These are phyloP conservation scores for Bellardia pandia DNA, from an alignment of 2,888 invertebrate species.

Conservation along the genomic window DNA sequence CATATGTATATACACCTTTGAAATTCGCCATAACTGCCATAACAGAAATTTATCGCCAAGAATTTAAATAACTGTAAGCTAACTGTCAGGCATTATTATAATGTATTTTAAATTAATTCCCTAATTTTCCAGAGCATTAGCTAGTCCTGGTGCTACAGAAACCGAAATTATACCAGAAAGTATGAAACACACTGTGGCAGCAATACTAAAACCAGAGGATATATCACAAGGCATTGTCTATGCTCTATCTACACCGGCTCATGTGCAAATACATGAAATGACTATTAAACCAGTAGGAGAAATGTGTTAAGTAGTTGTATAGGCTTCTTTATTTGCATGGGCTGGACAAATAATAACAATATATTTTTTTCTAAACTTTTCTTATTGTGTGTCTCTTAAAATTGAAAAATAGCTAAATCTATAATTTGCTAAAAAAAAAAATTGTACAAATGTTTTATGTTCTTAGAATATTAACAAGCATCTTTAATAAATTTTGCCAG, in stretches of 20 bases:
- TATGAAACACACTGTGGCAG: conserved; percentile 38
- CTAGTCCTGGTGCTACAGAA: conserved; percentile 77
- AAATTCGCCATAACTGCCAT: conserved; percentile 79
- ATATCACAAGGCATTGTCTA: conserved; percentile 58
- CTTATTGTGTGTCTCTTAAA: neutral
- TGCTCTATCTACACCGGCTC: conserved; percentile 56
- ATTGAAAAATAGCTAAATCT: neutral
- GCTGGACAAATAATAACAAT: neutral
- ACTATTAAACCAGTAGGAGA: conserved; percentile 79
- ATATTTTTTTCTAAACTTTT: neutral
- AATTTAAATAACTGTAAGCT: conserved; percentile 75
- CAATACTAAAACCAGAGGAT: conserved; percentile 75
- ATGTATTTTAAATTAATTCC: neutral
- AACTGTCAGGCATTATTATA: neutral
- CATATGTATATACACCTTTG: conserved; percentile 76
- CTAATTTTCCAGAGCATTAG: conserved; percentile 70
- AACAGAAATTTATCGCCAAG: conserved; percentile 78
- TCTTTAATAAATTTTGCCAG: neutral
- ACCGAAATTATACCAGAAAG: conserved; percentile 78
- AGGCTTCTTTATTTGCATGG: neutral
- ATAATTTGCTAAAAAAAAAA: neutral
- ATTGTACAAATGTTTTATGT: neutral
- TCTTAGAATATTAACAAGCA: neutral
- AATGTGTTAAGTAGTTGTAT: conserved; percentile 71
- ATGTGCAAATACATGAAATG: conserved; percentile 68